Base-by-base conservation (phyloP, 2,888 invertebrate species). In the Drosophila quasianomalipes region DNA sequence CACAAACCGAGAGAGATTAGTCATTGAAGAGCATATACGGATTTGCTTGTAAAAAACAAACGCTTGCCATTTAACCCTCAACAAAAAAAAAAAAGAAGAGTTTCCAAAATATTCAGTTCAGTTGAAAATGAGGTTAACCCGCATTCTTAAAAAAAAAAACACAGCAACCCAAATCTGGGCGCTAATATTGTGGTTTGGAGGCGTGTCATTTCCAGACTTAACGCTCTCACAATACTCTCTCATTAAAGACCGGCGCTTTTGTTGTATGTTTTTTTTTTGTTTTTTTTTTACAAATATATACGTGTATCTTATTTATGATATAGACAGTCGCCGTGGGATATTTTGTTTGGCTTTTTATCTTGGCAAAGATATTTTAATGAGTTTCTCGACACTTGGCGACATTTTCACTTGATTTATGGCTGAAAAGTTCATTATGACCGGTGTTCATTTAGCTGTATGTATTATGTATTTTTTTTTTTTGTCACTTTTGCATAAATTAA, bases 351-450 rank as follows among this genome's bases (percentile, higher is more conserved):
- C 49, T 58, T 60, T 54, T 71, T 61, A 47, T 59, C 59, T 57
- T 28, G 44, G 31, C 54, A 31, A 14, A 69, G 64, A 70, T 77
- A 82, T 81, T 82, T 82, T 82, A 83, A 83, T 77, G 84, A 82
- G 80, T 83, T 85, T 74, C 58, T 65, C 70, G 69, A 73, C 82
- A 79, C 74, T 72, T 61, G 84, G 71, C 66, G 82, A 84, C 82
- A 85, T 79, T 79, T 83, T 67, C 72, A 58, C 16, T 53, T 75
- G 66, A 81, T 81, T 76, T 70, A 72, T 72, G 76, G 26, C 33
- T 51, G 39, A 79, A 72, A 59, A 55, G 65, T 52, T 72, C 65
- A 64, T 70, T 55, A 76, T 59, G 63, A 26, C 16, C 26, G 7
- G 28, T 39, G 44, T 28, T 60, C 53, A 53, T 59, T 72, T 41